These are phyloP conservation scores for Panonychus citri DNA, from an alignment of 1,140 invertebrate genomes.

Conservation along the genomic window DNA sequence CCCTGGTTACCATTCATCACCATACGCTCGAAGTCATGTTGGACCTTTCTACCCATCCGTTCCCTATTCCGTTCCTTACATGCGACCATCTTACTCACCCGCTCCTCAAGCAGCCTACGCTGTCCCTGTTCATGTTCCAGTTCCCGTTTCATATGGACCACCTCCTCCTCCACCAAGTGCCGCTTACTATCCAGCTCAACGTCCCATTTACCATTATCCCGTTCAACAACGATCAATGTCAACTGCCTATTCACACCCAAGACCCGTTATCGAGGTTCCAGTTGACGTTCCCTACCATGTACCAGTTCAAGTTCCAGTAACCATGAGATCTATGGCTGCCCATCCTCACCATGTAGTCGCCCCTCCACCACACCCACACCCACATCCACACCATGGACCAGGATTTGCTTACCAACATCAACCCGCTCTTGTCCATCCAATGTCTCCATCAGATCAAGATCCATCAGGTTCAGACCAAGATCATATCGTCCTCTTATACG, in stretches of 20 bases:
- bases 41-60: not conserved
- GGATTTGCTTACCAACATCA: not conserved
- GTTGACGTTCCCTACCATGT: slow-evolving; percentile 1
- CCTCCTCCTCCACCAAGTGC: not conserved
- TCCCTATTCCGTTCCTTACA: not conserved
- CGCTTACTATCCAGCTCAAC: not conserved
- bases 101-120: not conserved
- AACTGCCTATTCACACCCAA: not conserved
- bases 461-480: not conserved
- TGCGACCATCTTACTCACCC: not conserved
- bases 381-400: not conserved
- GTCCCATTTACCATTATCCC: slow-evolving; percentile 3
- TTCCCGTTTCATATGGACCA: not conserved
- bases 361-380: too few species aligned
- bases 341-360: not conserved
- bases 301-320: not conserved
- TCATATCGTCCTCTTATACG: slow-evolving; percentile 2
- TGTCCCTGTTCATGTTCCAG: slow-evolving; percentile 2
- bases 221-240: not conserved
- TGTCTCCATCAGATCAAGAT: not conserved
- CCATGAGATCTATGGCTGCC: not conserved
- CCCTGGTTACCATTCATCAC: not conserved
- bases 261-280: slow-evolving; percentile 1
- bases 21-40: not conserved
- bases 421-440: not conserved